These are phyloP conservation scores for Tinamus guttatus DNA, from an alignment of 2,113 vertebrate genomes.

Conservation along the genomic window DNA sequence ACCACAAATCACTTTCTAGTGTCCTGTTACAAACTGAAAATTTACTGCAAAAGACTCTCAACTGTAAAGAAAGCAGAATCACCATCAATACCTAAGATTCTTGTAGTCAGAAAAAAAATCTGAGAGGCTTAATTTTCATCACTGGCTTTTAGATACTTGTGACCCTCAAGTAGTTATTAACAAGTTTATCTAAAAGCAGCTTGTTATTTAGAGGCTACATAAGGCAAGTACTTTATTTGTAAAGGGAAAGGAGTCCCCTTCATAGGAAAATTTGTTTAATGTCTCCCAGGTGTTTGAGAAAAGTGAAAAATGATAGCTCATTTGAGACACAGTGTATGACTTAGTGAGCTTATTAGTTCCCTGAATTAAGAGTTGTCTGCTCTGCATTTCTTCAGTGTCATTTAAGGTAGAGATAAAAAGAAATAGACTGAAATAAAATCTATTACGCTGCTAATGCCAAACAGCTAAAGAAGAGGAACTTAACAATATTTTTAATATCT, in stretches of 20 bases:
- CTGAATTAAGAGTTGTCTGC: conserved; percentile 50
- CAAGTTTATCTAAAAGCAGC: conserved; percentile 40
- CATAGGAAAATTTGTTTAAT: conserved; percentile 68
- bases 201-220: conserved; percentile 51
- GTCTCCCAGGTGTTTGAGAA: conserved; percentile 68
- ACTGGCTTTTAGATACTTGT: neutral
- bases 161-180: neutral
- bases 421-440: conserved; percentile 34
- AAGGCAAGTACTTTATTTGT: conserved; percentile 54
- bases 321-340: conserved; percentile 46
- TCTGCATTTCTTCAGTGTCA: conserved; percentile 56
- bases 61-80: neutral
- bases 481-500: conserved; percentile 46
- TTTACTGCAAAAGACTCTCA: neutral
- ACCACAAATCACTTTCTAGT: neutral
- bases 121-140: neutral
- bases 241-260: conserved; percentile 50
- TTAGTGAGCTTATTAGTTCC: conserved; percentile 63
- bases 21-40: neutral
- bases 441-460: conserved; percentile 27
- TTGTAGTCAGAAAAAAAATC: neutral
- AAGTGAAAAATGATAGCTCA: conserved; percentile 48
- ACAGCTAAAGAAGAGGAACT: conserved; percentile 40
- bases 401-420: conserved; percentile 42
- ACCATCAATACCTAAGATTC: neutral